Conservation (phyloP, 2,888 invertebrate genomes). For the Meghimatium bilineatum region DNA sequence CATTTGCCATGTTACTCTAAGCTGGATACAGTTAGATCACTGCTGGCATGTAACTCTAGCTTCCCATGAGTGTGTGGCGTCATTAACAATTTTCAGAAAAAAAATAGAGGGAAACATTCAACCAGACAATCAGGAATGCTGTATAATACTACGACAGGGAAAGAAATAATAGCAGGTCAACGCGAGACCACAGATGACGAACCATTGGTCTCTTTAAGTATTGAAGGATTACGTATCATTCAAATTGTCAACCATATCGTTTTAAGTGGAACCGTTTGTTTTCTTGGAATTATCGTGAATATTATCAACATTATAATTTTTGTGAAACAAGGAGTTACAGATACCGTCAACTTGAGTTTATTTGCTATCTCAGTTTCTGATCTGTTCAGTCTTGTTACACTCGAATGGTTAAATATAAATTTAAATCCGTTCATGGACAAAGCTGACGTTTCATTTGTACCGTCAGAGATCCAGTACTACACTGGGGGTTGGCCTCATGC, state of each 20-base stretch:
- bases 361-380: conserved; percentile 4
- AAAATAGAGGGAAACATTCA: too few relatives aligned
- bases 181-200: not conserved
- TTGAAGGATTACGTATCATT: not conserved
- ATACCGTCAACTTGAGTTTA: conserved; percentile 2
- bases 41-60: too few relatives aligned
- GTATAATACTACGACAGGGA: too few relatives aligned
- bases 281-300: conserved; percentile 5
- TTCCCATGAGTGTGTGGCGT: too few relatives aligned
- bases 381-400: not conserved
- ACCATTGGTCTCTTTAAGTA: not conserved
- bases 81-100: too few relatives aligned
- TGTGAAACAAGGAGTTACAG: not conserved
- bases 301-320: conserved; percentile 28
- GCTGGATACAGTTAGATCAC: too few relatives aligned
- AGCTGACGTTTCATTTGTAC: not conserved
- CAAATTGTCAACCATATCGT: conserved; percentile 23
- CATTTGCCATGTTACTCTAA: too few relatives aligned
- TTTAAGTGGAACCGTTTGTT: conserved; percentile 22
- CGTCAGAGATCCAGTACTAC: not conserved
- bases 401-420: not conserved
- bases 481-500: not conserved
- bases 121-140: too few relatives aligned
- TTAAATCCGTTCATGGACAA: not conserved
- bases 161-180: not conserved